These are phyloP conservation scores for Parnassius orleans DNA, from an alignment of 2,888 invertebrate species.

Conservation along the genomic window DNA sequence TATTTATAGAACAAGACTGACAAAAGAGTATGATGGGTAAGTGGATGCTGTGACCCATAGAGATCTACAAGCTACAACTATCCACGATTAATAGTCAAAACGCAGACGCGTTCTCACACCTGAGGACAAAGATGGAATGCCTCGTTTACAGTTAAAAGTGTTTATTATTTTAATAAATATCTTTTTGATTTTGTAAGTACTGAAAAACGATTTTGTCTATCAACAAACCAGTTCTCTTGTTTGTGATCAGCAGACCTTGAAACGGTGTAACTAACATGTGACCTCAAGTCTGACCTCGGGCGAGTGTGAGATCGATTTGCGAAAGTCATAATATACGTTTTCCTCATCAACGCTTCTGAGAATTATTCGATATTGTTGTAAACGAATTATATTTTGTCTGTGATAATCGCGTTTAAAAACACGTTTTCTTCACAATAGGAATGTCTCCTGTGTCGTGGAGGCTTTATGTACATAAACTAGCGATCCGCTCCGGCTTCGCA, in stretches of 20 bases:
- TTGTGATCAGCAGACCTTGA: neutral
- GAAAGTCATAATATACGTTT: neutral
- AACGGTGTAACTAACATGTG: neutral
- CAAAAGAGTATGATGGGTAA: too few relatives aligned
- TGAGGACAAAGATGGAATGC: too few relatives aligned
- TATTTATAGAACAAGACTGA: too few relatives aligned
- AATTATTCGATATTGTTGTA: neutral
- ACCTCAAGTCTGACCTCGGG: slow-evolving; percentile 2
- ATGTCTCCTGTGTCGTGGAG: too few relatives aligned
- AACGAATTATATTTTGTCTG: neutral
- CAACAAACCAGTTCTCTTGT: neutral
- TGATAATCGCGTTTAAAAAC: neutral
- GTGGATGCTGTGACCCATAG: too few relatives aligned
- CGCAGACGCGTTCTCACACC: too few relatives aligned
- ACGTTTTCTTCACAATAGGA: too few relatives aligned
- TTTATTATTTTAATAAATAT: too few relatives aligned
- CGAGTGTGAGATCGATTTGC: neutral
- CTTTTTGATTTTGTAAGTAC: neutral
- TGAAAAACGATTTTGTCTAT: neutral
- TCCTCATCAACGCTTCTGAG: neutral
- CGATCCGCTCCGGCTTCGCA: too few relatives aligned
- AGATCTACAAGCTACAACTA: too few relatives aligned
- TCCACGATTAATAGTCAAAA: too few relatives aligned
- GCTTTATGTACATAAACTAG: neutral
- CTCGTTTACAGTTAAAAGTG: too few relatives aligned